Evolutionary conservation across 1,140 invertebrate species (phyloP).

Genomic region (Drosophila sechellia): DNA sequence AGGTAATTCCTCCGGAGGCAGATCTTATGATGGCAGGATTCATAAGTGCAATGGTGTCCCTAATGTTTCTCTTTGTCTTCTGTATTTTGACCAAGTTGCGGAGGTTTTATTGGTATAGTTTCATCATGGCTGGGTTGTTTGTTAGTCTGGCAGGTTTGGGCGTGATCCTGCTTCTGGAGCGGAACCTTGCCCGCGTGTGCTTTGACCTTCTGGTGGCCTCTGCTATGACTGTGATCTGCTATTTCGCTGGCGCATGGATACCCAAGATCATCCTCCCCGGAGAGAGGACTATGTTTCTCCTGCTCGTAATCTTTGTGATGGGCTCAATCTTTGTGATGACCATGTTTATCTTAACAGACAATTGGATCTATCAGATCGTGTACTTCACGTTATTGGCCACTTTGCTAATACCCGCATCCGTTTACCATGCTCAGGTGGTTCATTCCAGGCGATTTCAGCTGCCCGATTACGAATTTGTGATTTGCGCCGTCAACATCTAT

Average conservation of each 20-base stretch:
- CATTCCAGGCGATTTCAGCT: constrained; percentile 24
- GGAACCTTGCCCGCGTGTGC: neutral
- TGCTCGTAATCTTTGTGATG: constrained; percentile 5
- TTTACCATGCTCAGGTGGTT: constrained; percentile 31
- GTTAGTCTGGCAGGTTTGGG: constrained; percentile 7
- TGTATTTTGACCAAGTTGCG: neutral
- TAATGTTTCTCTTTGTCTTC: constrained; percentile 13
- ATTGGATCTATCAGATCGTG: neutral
- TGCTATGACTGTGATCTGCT: neutral
- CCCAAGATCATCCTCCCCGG: constrained; percentile 31
- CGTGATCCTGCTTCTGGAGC: constrained; percentile 1
- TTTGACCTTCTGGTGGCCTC: neutral
- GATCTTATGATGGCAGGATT: constrained; percentile 15
- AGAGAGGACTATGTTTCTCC: constrained; percentile 4
- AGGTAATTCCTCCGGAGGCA: neutral
- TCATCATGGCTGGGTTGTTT: constrained; percentile 15
- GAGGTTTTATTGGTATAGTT: constrained; percentile 1
- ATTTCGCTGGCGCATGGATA: constrained; percentile 29
- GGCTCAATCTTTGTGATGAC: neutral
- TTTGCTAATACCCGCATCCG: constrained; percentile 1
- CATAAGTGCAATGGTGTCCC: neutral
- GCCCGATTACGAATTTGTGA: constrained; percentile 19
- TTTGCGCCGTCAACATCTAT: constrained; percentile 15
- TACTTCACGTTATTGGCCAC: constrained; percentile 15
- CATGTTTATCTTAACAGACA: constrained; percentile 9